phyloP scores from a whole-genome alignment of 2,113 vertebrate species.

The Prolemur simus region DNA sequence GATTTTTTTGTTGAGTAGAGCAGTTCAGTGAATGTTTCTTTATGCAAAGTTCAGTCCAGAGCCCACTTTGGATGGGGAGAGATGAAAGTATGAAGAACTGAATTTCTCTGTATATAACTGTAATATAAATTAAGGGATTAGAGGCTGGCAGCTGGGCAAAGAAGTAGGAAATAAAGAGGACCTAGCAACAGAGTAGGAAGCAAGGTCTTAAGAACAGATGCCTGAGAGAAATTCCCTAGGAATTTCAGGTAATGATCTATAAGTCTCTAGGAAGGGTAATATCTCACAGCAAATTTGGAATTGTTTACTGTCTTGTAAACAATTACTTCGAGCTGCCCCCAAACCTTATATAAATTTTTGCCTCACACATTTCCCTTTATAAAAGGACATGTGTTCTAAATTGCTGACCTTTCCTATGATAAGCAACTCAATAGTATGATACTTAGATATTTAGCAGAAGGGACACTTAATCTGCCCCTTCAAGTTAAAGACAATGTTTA shows the following conservation, averaged over 20 bases:
- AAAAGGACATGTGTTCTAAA: not conserved
- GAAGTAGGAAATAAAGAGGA: not conserved
- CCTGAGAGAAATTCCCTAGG: not conserved
- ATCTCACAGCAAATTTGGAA: not conserved
- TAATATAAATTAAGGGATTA: not conserved
- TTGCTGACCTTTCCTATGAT: not conserved
- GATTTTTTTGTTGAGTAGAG: not conserved
- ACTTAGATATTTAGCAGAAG: not conserved
- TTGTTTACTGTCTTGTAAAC: not conserved
- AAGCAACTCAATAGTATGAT: not conserved
- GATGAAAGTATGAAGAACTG: not conserved
- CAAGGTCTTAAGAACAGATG: not conserved
- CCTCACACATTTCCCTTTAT: not conserved
- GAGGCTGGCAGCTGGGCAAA: not conserved
- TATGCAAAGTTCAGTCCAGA: not conserved
- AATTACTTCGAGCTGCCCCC: not conserved
- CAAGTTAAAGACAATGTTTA: not conserved
- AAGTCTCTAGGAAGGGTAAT: not conserved
- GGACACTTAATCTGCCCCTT: not conserved
- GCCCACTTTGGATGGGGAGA: too few relatives aligned
- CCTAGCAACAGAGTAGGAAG: not conserved
- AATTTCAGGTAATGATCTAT: not conserved
- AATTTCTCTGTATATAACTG: not conserved
- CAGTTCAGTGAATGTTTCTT: not conserved
- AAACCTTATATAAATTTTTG: not conserved